phyloP scores from a whole-genome alignment of 2,797 vertebrate species.

The Rhynchotus rufescens region DNA sequence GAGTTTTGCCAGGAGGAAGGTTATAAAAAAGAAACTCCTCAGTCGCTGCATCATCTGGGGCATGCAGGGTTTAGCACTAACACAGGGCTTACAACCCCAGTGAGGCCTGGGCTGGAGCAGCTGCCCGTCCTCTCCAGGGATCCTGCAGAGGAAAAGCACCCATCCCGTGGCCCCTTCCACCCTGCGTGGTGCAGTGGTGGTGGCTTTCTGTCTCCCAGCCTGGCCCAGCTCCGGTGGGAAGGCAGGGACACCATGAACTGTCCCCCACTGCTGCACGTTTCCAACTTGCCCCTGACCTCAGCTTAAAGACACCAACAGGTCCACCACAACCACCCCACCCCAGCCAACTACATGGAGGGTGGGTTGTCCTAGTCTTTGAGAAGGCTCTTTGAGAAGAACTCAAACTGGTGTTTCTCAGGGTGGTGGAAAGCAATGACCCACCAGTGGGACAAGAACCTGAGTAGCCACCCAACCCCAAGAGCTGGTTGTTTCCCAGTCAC shows the following conservation, averaged over 20 bases:
- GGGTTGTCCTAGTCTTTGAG: too few relatives aligned
- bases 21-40: not conserved
- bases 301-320: not conserved
- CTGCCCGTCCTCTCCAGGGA: constrained; percentile 46
- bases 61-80: not conserved
- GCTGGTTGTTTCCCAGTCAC: not conserved
- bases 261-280: too few relatives aligned
- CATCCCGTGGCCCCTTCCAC: too few relatives aligned
- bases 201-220: too few relatives aligned
- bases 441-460: accelerated
- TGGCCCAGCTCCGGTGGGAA: too few relatives aligned
- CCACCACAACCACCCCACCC: too few relatives aligned
- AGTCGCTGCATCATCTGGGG: constrained; percentile 52
- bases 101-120: constrained; percentile 27
- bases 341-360: too few relatives aligned
- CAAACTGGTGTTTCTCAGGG: not conserved
- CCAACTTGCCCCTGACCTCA: constrained; percentile 6
- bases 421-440: not conserved
- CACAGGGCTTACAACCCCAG: constrained; percentile 22
- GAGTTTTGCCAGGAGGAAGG: constrained; percentile 9
- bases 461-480: not conserved
- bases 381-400: not conserved
- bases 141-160: not conserved
- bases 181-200: not conserved
- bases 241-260: too few relatives aligned